Evolutionary conservation across 2,888 invertebrate species (phyloP), one percentile per base, ranked within the genome.

Genomic region (Ophion slaviceki): DNA sequence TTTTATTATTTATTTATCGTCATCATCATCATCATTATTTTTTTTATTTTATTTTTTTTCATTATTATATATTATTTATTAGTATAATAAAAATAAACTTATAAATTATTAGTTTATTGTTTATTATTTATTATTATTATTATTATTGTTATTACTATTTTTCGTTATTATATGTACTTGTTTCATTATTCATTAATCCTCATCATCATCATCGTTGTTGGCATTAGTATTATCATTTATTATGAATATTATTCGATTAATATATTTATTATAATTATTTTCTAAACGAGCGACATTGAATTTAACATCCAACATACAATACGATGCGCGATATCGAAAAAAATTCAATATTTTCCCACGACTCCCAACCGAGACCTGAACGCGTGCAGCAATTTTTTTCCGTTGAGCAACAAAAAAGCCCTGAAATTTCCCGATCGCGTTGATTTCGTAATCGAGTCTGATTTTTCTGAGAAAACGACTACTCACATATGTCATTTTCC

Each of bases 401-500:
- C 53, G 4, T 14, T 17, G 11, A 47, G 14, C 5, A 10, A 45
- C 20, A 20, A 47, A 68, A 68, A 47, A 68, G 2, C 28, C 36
- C 53, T 17, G 11, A 17, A 2, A 17, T 4, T 53, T 40, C 53
- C 17, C 53, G 17, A 53, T 17, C 53, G 53, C 53, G 53, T 53
- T 17, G 14, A 62, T 45, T 14, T 20, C n/a, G 53, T 70, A n/a
- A 57, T n/a, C 28, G 68, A 28, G 11, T 4, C 24, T 24, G 20
- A 47, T 2, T 72, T 24, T 36, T 11, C 14, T 45, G 72, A 17
- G 11, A n/a, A 28, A 53, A 45, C 40, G 66, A 78, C 32, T 66
- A 92, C 92, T 92, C 89, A 92, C 92, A 91, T 77, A 91, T 89
- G 77, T 92, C 92, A 88, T 92, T 92, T 85, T 89, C 92, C 79